These are phyloP conservation scores for Drosophila repletoides DNA, from an alignment of 1,140 invertebrate species.

Conservation along the genomic window DNA sequence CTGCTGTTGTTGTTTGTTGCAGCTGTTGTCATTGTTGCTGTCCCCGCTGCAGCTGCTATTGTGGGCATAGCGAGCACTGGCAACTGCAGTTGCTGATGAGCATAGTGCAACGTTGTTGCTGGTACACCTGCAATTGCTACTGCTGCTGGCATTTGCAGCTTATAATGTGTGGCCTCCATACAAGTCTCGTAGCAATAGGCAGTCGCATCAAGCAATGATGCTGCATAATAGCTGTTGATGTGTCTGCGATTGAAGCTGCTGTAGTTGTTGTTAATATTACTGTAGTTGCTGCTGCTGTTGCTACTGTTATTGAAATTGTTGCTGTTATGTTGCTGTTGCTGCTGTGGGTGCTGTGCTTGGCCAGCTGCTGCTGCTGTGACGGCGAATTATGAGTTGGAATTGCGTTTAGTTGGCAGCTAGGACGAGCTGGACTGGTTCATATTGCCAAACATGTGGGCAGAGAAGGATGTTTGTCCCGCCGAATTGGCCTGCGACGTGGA, in stretches of 20 bases:
- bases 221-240: constrained; percentile 44
- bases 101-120: constrained; percentile 7
- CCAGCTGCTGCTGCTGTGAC: constrained; percentile 48
- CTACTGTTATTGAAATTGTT: constrained; percentile 16
- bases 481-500: constrained; percentile 82
- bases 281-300: constrained; percentile 25
- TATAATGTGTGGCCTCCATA: constrained; percentile 49
- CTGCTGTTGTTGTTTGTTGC: constrained; percentile 15
- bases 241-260: constrained; percentile 34
- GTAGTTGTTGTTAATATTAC: constrained; percentile 14
- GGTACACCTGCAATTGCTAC: constrained; percentile 13
- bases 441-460: constrained; percentile 89
- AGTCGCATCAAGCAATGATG: constrained; percentile 56
- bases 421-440: constrained; percentile 91
- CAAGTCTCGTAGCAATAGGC: constrained; percentile 65
- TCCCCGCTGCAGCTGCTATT: constrained; percentile 10
- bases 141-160: constrained; percentile 21
- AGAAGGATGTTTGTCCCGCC: constrained; percentile 85
- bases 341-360: constrained; percentile 19
- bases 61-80: constrained; percentile 3
- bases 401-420: constrained; percentile 85
- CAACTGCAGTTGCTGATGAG: constrained; percentile 5
- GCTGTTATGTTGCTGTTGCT: constrained; percentile 4
- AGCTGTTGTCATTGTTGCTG: constrained; percentile 24
- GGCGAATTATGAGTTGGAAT: constrained; percentile 82